Percentiles rank a stretch among this genome's conserved stretches.
phyloP scores from a whole-genome alignment of 2,888 invertebrate genomes.

The Parascotia fuliginaria region DNA sequence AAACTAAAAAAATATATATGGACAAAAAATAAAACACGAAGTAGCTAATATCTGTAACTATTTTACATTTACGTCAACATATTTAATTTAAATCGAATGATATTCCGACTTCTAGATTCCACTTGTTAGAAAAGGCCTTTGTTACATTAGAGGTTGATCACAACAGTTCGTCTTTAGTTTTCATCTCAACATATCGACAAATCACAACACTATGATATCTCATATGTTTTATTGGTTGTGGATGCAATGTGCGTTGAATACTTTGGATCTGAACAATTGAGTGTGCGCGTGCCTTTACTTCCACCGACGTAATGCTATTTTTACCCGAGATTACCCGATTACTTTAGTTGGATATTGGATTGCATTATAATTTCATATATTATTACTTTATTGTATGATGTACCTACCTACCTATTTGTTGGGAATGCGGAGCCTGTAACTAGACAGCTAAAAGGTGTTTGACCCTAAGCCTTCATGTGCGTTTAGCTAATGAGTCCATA shows the following conservation, averaged over 20 bases:
- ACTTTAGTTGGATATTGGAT: conserved; percentile 62
- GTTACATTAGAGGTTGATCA: too few species aligned
- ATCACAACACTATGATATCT: conserved; percentile 53
- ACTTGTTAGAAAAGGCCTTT: too few species aligned
- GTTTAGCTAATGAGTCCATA: too few species aligned
- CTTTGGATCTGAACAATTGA: conserved; percentile 69
- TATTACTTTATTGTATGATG: conserved; percentile 11
- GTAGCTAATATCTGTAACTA: too few species aligned
- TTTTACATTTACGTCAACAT: too few species aligned
- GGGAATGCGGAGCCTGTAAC: conserved; percentile 3
- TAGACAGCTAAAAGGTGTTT: neutral
- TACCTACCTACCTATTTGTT: conserved; percentile 3
- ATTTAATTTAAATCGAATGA: too few species aligned
- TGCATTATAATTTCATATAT: conserved; percentile 48
- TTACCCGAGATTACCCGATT: conserved; percentile 65
- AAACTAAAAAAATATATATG: too few species aligned
- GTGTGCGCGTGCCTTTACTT: conserved; percentile 66
- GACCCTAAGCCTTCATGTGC: neutral
- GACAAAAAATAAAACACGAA: too few species aligned
- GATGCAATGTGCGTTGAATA: conserved; percentile 68
- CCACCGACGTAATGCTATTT: conserved; percentile 50
- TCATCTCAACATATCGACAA: conserved; percentile 8
- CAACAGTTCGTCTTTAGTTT: too few species aligned
- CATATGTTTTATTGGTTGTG: conserved; percentile 66
- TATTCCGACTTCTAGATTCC: too few species aligned